Evolutionary conservation across 2,888 invertebrate species (phyloP).

Genomic region (Dusona sp.): DNA sequence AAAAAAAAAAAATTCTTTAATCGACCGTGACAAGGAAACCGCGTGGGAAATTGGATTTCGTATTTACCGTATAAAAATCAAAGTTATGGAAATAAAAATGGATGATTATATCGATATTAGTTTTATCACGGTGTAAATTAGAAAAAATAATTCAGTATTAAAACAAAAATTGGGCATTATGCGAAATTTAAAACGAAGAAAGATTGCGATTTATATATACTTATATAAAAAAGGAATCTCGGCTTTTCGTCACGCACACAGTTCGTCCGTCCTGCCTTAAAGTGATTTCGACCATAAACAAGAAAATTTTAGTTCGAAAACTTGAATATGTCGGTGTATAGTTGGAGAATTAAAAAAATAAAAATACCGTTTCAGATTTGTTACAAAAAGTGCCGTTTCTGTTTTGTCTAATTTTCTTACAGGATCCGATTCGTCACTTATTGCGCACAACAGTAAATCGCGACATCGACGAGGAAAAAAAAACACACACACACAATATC

Average conservation of each 20-base stretch:
- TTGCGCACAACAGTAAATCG: conserved; percentile 25
- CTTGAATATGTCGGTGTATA: conserved; percentile 6
- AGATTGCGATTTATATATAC: not conserved
- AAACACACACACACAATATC: conserved; percentile 28
- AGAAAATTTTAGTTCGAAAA: not conserved
- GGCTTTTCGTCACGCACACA: not conserved
- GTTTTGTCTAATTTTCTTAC: conserved; percentile 6
- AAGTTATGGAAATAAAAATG: not conserved
- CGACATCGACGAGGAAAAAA: conserved; percentile 24
- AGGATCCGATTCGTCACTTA: conserved; percentile 11
- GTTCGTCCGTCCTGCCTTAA: not conserved
- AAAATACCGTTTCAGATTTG: not conserved
- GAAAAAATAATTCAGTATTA: not conserved
- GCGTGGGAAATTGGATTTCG: conserved; percentile 6
- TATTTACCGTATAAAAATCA: not conserved
- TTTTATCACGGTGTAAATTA: not conserved
- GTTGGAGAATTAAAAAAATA: conserved; percentile 12
- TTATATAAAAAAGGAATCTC: not conserved
- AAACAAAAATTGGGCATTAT: not conserved
- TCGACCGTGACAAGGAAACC: not conserved
- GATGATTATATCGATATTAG: conserved; percentile 2
- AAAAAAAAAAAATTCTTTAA: too few relatives aligned
- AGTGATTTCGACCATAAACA: not conserved
- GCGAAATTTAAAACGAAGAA: conserved; percentile 12
- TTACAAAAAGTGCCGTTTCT: not conserved